Base-by-base conservation (phyloP, 2,888 invertebrate species). In the Theretra japonica region DNA sequence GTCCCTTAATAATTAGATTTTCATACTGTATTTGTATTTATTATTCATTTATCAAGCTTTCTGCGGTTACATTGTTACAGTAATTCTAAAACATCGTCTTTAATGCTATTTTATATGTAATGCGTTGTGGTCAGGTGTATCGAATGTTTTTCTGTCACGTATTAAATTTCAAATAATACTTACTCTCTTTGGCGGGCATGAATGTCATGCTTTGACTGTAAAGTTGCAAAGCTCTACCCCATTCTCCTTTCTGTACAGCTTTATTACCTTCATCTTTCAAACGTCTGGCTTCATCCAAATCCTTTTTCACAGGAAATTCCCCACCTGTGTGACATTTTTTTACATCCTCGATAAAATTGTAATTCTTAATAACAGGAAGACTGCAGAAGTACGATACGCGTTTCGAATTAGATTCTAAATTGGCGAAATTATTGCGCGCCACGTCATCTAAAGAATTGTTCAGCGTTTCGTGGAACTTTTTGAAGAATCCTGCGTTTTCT, bases 241-340 rank as follows among this genome's bases (percentile, higher is more conserved):
- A 97, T 77, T 97, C 95, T 70, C 96, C 96, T 79, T 95, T 95
- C 77, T 96, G 96, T 80, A 97, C 98, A 6, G 95, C 96, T 74
- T 94, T 92, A 83, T 97, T 98, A 4, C 97, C 98, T 73, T 95
- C 95, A 78, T 96, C 95, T 89, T 98, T 97, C 53, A 96, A 89
- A 74, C 93, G 90, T n/a, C 95, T 90, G 11, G 97, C 96, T 81
- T 94, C 93, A 72, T 95, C 92, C 8, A 93, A 84, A 85, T 95
- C 94, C 88, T 97, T 96, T 73, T 89, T 89, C 76, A 91, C 90
- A 53, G 90, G 90, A 77, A 91, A 90, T 17, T 86, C 83, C 65
- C 90, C 90, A 75, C 88, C 88, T 25, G 77, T 76, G 78, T 86
- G 82, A 81, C 85, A 87, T 92, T 82, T 94, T 83, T 74, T 82